Evolutionary conservation across 1,140 invertebrate species (phyloP), one percentile per base, ranked within the genome.

Genomic region (Luehdorfia chinensis): DNA sequence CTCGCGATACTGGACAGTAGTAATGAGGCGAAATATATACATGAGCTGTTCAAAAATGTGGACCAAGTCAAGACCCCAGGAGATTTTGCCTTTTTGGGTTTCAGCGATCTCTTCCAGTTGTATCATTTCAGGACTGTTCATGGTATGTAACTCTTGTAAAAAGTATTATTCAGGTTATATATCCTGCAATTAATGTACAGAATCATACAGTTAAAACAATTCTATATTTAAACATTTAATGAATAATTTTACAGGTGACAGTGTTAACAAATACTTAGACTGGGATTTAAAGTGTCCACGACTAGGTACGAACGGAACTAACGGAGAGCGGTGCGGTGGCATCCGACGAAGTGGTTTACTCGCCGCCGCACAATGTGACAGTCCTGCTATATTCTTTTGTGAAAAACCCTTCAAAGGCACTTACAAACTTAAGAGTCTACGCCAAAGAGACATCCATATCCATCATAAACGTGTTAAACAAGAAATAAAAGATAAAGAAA

Each of bases 71-170:
- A 56, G 13, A 60, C 56, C 4, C 60, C 56, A 2, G 61, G 52
- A 1, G 65, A 64, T 34, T 66, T 69, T 27, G 75, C 75, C 5
- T 79, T 70, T 39, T 44, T 83, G 11, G 78, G 78, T 11, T 83
- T 73, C 45, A 77, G 63, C 31, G 75, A 83, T 47, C 50, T 70
- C 14, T 73, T 75, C 44, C 60, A 67, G 14, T 59, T 55, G 37
- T 67, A 70, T 47, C 66, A 75, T 23, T 79, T 62, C 47, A 55
- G 68, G 18, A 83, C 78, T 39, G 64, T 83, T 4, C 50, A 62
- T 31, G 75, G 78, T 76, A 61, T 51, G 31, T 1, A 4, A 36
- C 4, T 19, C 16, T 36, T 18, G 12, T 21, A 21, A 21, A 4
- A 21, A 21, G 3, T 21, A 7, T 21, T 3, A 21, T 21, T 21